Evolutionary conservation across 2,888 invertebrate genomes (phyloP), one percentile per base, ranked within the genome.

Genomic region (Netelia inedita): DNA sequence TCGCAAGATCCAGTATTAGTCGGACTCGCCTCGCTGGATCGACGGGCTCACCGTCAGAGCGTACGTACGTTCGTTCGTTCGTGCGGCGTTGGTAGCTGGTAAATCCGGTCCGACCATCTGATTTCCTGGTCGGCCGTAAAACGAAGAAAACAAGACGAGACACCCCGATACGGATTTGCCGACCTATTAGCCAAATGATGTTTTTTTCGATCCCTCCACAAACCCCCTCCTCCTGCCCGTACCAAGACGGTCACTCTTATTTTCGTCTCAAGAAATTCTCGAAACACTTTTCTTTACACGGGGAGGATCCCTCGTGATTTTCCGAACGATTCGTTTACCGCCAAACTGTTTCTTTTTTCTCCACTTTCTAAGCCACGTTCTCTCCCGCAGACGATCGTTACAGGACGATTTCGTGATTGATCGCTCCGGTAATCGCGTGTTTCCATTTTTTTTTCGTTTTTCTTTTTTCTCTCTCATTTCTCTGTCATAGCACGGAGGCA

Each of bases 301-400:
- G 21, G 28, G 3, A 71, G 14, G 23, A 80, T 57, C 35, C 23
- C 35, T 35, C 35, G 35, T 35, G 6, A 35, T 59, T 19, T 28
- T 63, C 57, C 53, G 11, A 46, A 76, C 41, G 53, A 66, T 71
- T 79, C 46, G 16, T 53, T 53, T 19, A 63, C 5, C 73, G 11
- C 28, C 14, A 35, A 23, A 23, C 3, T 21, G 53, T 69, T 73
- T 91, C 91, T 92, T 92, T 91, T 91, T 92, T 92, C 91, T 91
- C 85, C 89, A 91, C 92, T 92, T 92, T 93, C 93, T 92, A 93
- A 92, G 90, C 35, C 6, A 35, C 35, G 35, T 88, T 87, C 46
- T 59, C 57, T 35, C 59, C 35, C 50, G 11, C 85, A 83, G 87
- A 87, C 88, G 87, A 88, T 87, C 55, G 87, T 89, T 78, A 41